Percentiles rank a stretch among this genome's conserved stretches.
Evolutionary conservation across 1,140 invertebrate species (phyloP).

Genomic region (Diachasmimorpha longicaudata): DNA sequence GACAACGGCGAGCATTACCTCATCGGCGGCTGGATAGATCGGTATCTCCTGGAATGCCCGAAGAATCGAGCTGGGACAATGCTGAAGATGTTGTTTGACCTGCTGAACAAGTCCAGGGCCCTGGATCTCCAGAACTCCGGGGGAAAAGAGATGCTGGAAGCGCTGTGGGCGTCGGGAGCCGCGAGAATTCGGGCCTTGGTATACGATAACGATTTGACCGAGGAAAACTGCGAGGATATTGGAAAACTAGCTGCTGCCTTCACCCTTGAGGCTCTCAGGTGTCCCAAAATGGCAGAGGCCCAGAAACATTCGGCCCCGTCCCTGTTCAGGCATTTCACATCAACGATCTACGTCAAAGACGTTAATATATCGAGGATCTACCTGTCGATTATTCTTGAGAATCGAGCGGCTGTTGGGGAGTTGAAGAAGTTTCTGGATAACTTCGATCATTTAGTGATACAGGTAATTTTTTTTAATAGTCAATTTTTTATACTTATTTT

Average conservation of each 20-base stretch:
- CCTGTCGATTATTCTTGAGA: constrained; percentile 42
- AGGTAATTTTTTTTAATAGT: neutral
- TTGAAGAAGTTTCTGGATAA: constrained; percentile 22
- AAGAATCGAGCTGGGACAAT: constrained; percentile 44
- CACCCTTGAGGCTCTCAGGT: constrained; percentile 50
- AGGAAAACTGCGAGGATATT: constrained; percentile 44
- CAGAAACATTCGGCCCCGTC: constrained; percentile 49
- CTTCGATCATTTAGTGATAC: constrained; percentile 45
- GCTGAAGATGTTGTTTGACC: constrained; percentile 39
- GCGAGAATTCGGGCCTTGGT: constrained; percentile 51
- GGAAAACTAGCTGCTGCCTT: constrained; percentile 53
- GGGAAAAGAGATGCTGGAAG: constrained; percentile 42
- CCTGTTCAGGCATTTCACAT: constrained; percentile 55
- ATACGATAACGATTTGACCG: constrained; percentile 39
- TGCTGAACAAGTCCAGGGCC: constrained; percentile 39
- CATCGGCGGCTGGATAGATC: constrained; percentile 57
- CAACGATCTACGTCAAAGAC: constrained; percentile 53
- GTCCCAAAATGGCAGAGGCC: constrained; percentile 44
- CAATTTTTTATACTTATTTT: neutral
- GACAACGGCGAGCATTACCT: constrained; percentile 49
- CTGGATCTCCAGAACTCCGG: neutral
- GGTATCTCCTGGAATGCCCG: constrained; percentile 49
- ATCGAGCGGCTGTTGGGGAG: constrained; percentile 28
- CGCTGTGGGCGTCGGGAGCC: constrained; percentile 51
- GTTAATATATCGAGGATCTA: constrained; percentile 52